These are phyloP conservation scores for Brachycybe producta DNA, from an alignment of 2,888 invertebrate genomes.

Conservation along the genomic window DNA sequence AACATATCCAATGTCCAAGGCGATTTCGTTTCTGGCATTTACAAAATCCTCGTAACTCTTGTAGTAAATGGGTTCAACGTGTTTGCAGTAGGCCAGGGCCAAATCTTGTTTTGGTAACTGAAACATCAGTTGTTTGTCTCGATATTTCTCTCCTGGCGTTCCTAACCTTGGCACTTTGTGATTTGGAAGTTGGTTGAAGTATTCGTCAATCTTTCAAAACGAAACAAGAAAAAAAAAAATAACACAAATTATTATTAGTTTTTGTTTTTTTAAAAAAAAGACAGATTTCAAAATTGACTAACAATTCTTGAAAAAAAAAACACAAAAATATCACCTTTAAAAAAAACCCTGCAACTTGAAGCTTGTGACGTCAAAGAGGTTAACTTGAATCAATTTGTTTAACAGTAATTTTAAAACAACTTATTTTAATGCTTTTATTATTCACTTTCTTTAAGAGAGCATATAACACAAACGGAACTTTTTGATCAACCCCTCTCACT, in stretches of 20 bases:
- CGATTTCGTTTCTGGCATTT: conserved; percentile 84
- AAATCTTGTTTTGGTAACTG: conserved; percentile 93
- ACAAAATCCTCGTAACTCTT: conserved; percentile 87
- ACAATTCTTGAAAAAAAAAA: too few relatives aligned
- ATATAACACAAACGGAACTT: too few relatives aligned
- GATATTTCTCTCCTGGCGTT: conserved; percentile 63
- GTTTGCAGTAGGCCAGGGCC: conserved; percentile 73
- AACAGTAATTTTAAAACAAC: too few relatives aligned
- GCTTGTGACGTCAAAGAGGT: too few relatives aligned
- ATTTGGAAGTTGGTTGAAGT: conserved; percentile 75
- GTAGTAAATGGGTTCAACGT: conserved; percentile 61
- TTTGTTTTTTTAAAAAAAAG: too few relatives aligned
- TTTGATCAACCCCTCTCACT: too few relatives aligned
- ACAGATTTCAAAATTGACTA: too few relatives aligned
- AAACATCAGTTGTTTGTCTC: conserved; percentile 65
- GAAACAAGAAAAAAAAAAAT: not conserved
- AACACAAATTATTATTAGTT: not conserved
- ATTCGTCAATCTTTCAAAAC: conserved; percentile 63
- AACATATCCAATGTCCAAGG: conserved; percentile 74
- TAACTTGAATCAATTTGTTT: too few relatives aligned
- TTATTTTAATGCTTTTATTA: too few relatives aligned
- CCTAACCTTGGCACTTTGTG: conserved; percentile 63
- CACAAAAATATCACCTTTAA: too few relatives aligned
- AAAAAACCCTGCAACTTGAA: too few relatives aligned
- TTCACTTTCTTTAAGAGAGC: too few relatives aligned